Conservation (phyloP, 1,140 invertebrate species). For the Hypsibius dujardini region DNA sequence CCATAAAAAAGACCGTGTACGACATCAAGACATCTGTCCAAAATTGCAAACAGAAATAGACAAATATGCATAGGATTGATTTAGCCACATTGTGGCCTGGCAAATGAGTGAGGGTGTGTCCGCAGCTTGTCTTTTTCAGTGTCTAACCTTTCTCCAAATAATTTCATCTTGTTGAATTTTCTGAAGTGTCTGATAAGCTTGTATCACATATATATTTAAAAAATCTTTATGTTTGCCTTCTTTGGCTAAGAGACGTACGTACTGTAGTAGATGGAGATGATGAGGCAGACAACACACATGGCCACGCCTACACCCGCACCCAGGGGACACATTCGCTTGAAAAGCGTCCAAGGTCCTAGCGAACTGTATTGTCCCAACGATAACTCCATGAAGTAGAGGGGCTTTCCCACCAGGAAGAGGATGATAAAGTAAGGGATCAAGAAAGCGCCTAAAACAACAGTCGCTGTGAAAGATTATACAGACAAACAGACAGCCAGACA, state of each 20-base stretch:
- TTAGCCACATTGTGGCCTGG: too few species aligned
- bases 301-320: constrained; percentile 28
- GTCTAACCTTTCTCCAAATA: not conserved
- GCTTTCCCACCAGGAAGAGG: constrained; percentile 40
- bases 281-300: constrained; percentile 21
- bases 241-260: too few species aligned
- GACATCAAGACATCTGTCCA: constrained; percentile 47
- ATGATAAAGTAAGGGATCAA: constrained; percentile 41
- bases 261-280: constrained; percentile 20
- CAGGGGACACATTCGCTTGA: constrained; percentile 31
- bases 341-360: constrained; percentile 29
- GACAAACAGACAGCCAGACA: too few species aligned
- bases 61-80: too few species aligned
- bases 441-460: constrained; percentile 36
- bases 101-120: too few species aligned
- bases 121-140: not conserved
- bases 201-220: too few species aligned
- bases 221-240: too few species aligned
- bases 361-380: constrained; percentile 33
- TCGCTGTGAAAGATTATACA: too few species aligned
- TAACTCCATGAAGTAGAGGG: constrained; percentile 38
- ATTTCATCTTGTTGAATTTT: too few species aligned
- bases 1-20: constrained; percentile 53
- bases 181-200: too few species aligned
- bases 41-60: too few species aligned